These are phyloP conservation scores for Callionymus lyra DNA, from an alignment of 2,113 vertebrate genomes.

Conservation along the genomic window DNA sequence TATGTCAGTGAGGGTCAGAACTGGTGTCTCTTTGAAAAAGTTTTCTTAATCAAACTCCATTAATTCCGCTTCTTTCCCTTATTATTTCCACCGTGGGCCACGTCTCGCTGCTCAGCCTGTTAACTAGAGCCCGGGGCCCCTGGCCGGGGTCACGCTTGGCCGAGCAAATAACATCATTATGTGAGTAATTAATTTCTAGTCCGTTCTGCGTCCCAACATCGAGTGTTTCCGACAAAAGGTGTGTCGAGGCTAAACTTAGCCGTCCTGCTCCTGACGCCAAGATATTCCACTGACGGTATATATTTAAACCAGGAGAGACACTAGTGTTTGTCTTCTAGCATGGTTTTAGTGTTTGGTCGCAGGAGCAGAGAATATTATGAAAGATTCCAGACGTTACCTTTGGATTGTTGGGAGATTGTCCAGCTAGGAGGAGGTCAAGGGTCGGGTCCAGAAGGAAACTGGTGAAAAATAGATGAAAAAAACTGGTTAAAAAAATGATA, in stretches of 20 bases:
- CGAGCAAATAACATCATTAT: constrained; percentile 55
- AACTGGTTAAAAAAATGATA: too few relatives aligned
- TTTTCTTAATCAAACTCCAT: constrained; percentile 74
- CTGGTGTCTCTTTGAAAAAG: constrained; percentile 67
- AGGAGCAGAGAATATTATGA: too few relatives aligned
- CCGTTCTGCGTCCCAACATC: constrained; percentile 26
- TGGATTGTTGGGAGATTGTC: too few relatives aligned
- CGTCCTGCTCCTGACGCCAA: too few relatives aligned
- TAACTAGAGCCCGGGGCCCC: constrained; percentile 53
- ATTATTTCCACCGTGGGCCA: constrained; percentile 66
- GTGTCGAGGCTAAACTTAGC: constrained; percentile 1
- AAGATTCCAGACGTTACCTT: too few relatives aligned
- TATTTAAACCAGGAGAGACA: too few relatives aligned
- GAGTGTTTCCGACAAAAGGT: constrained; percentile 18
- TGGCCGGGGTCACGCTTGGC: constrained; percentile 47
- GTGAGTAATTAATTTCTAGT: constrained; percentile 64
- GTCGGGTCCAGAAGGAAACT: too few relatives aligned
- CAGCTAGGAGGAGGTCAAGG: too few relatives aligned
- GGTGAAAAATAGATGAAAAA: too few relatives aligned
- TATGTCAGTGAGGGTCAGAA: constrained; percentile 52
- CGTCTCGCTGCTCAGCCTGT: constrained; percentile 59
- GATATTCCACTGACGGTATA: too few relatives aligned
- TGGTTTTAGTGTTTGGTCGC: too few relatives aligned
- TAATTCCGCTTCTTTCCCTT: constrained; percentile 76
- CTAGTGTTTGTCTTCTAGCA: too few relatives aligned